Evolutionary conservation across 2,888 invertebrate genomes (phyloP).

Genomic region (Lasioglossum morio): DNA sequence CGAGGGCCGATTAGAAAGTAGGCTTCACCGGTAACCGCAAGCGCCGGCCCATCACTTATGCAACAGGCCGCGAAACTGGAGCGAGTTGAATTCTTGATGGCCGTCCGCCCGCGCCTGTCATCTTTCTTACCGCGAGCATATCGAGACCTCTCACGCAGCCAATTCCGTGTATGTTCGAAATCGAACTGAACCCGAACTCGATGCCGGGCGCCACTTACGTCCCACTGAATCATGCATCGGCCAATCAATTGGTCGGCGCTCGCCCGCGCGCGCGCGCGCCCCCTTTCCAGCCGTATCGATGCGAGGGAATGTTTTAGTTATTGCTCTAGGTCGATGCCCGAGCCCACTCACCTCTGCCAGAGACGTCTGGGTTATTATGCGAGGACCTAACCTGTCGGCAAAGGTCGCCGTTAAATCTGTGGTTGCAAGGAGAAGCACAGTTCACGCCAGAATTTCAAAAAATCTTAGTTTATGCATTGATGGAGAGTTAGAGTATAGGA

Average conservation of each 20-base stretch:
- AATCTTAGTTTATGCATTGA: too few species aligned
- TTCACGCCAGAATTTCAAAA: too few species aligned
- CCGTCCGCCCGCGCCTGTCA: constrained; percentile 53
- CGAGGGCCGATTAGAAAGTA: constrained; percentile 60
- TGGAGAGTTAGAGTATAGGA: too few species aligned
- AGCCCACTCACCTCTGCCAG: background rate
- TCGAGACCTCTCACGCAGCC: constrained; percentile 1
- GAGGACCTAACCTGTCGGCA: background rate
- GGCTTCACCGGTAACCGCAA: constrained; percentile 72
- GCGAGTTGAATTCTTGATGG: constrained; percentile 76
- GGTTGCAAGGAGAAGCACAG: too few species aligned
- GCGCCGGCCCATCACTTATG: constrained; percentile 78
- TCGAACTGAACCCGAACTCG: background rate
- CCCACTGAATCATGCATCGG: constrained; percentile 73
- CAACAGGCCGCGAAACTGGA: constrained; percentile 74
- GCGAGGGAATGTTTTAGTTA: constrained; percentile 33
- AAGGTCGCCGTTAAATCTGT: background rate
- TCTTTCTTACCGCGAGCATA: constrained; percentile 46
- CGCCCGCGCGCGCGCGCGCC: background rate
- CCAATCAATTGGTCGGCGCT: constrained; percentile 69
- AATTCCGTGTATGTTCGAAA: background rate
- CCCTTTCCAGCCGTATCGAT: constrained; percentile 11
- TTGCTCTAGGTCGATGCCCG: constrained; percentile 15
- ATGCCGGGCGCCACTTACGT: constrained; percentile 66
- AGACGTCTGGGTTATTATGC: background rate